These are phyloP conservation scores for Procavia capensis DNA, from an alignment of 2,113 vertebrate genomes.

Conservation along the genomic window DNA sequence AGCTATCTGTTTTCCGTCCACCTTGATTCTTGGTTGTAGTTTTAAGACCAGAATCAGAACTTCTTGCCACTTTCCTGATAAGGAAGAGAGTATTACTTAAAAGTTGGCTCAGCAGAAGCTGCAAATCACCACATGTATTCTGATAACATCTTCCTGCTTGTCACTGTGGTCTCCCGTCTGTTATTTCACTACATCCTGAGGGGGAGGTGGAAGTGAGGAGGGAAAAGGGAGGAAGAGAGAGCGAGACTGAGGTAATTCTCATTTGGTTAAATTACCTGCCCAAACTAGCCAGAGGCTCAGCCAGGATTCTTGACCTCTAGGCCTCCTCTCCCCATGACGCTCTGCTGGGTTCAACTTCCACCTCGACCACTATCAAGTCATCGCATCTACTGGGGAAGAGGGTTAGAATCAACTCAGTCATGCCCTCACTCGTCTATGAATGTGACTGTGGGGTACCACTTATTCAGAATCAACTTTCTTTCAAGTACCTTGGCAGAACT, in stretches of 20 bases:
- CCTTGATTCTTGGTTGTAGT: not conserved
- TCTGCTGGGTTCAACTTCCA: not conserved
- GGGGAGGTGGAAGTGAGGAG: too few species aligned
- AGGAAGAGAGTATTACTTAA: not conserved
- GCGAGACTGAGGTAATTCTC: not conserved
- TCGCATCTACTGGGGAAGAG: not conserved
- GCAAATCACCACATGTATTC: not conserved
- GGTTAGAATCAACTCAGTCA: not conserved
- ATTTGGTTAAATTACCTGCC: not conserved
- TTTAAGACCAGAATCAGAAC: constrained; percentile 26
- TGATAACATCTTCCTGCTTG: not conserved
- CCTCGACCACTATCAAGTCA: not conserved
- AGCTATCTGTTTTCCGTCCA: not conserved
- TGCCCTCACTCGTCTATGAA: not conserved
- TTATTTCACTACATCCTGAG: not conserved
- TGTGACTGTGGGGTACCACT: not conserved
- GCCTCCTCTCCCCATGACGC: not conserved
- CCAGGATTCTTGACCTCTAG: not conserved
- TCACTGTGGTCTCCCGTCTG: not conserved
- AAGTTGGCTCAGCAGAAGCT: not conserved
- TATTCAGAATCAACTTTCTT: not conserved
- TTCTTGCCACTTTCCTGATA: not conserved
- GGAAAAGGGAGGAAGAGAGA: too few species aligned
- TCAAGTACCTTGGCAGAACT: not conserved
- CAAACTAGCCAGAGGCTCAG: not conserved